These are phyloP conservation scores for Bolborhynchus lineola DNA, from an alignment of 2,113 vertebrate genomes.

Conservation along the genomic window DNA sequence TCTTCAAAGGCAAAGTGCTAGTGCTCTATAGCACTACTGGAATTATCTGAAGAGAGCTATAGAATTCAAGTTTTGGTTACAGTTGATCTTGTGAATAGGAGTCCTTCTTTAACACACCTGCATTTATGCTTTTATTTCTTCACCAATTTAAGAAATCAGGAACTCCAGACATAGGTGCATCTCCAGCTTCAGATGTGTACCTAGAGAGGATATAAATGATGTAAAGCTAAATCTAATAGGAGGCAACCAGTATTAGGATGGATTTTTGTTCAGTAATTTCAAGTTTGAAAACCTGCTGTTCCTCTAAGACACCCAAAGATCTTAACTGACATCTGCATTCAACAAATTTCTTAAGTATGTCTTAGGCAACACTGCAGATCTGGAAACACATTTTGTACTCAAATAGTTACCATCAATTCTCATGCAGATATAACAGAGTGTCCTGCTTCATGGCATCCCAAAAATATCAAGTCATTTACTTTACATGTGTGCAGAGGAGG, in stretches of 20 bases:
- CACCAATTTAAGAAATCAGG: neutral
- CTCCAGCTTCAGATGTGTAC: neutral
- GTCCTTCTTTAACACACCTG: neutral
- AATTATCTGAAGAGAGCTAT: neutral
- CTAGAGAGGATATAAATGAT: neutral
- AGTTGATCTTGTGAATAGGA: neutral
- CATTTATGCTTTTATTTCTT: neutral
- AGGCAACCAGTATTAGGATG: neutral
- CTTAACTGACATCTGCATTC: neutral
- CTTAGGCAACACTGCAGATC: rapidly evolving
- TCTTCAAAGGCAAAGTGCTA: neutral
- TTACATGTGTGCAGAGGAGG: neutral
- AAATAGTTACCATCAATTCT: neutral
- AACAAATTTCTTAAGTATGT: neutral
- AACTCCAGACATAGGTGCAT: neutral
- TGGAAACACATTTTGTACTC: neutral
- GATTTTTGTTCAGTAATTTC: neutral
- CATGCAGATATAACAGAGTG: neutral
- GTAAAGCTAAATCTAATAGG: neutral
- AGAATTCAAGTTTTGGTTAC: neutral
- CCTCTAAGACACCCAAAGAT: neutral
- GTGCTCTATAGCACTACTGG: neutral
- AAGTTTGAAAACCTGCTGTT: neutral
- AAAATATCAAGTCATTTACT: neutral
- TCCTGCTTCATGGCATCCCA: neutral